Evolutionary conservation across 2,888 invertebrate species (phyloP).

Genomic region (Acheta domesticus): DNA sequence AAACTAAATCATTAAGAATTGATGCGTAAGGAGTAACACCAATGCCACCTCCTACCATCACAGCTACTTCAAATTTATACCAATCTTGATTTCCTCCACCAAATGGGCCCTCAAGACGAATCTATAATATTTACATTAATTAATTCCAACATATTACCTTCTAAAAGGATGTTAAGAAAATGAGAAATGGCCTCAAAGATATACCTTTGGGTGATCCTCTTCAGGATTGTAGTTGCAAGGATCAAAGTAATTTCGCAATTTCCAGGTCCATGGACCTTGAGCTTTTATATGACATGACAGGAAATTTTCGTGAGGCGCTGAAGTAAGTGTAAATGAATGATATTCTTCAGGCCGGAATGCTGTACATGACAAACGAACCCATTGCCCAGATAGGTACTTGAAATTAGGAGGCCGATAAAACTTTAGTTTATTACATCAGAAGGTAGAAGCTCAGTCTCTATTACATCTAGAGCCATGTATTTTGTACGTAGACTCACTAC

Average conservation of each 20-base stretch:
- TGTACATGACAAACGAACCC: slow-evolving; percentile 89
- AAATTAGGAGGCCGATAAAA: slow-evolving; percentile 94
- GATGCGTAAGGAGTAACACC: slow-evolving; percentile 97
- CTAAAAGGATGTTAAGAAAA: no score
- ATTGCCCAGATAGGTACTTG: slow-evolving; percentile 90
- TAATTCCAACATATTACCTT: not conserved
- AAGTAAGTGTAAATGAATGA: slow-evolving; percentile 93
- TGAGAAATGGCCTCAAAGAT: no score
- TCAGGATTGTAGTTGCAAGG: slow-evolving; percentile 86
- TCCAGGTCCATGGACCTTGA: slow-evolving; percentile 95
- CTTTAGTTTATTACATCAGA: slow-evolving; percentile 90
- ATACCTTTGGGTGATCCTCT: slow-evolving; percentile 68
- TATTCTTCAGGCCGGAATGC: slow-evolving; percentile 85
- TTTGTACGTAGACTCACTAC: slow-evolving; percentile 86
- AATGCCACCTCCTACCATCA: slow-evolving; percentile 96
- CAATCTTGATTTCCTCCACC: slow-evolving; percentile 98
- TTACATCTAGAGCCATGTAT: slow-evolving; percentile 87
- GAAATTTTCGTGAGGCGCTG: slow-evolving; percentile 93
- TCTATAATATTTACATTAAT: slow-evolving; percentile 40
- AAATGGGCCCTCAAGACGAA: slow-evolving; percentile 88
- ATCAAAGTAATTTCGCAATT: slow-evolving; percentile 88
- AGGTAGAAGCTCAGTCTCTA: slow-evolving; percentile 88
- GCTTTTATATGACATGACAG: slow-evolving; percentile 92
- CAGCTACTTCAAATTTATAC: slow-evolving; percentile 97
- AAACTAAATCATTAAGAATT: slow-evolving; percentile 92